These are phyloP conservation scores for Lanius collurio DNA, from an alignment of 2,113 vertebrate species.

Conservation along the genomic window DNA sequence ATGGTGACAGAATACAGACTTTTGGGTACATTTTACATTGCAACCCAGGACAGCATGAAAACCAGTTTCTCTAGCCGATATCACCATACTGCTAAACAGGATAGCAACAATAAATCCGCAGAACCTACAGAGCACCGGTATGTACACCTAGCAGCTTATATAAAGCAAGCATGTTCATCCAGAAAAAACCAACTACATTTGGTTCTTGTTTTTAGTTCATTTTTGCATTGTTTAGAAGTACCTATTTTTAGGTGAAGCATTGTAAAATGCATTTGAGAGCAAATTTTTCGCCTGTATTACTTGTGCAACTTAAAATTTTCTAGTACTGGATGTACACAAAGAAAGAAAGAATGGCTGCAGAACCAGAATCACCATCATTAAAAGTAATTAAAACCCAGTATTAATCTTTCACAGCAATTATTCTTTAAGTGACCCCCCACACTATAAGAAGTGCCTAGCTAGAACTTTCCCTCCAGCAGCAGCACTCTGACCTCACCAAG, in stretches of 20 bases:
- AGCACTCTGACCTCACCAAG: background rate
- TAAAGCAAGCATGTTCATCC: background rate
- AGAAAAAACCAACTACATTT: background rate
- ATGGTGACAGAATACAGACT: too few relatives aligned
- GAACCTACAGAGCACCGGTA: background rate
- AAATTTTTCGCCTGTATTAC: background rate
- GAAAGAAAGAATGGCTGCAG: background rate
- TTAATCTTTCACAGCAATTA: background rate
- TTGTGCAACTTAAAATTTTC: background rate
- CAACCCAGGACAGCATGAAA: too few relatives aligned
- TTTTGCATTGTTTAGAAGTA: background rate
- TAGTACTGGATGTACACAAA: background rate
- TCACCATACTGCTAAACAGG: background rate
- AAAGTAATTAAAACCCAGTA: background rate
- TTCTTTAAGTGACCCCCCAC: background rate
- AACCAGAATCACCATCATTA: background rate
- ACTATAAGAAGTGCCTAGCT: background rate
- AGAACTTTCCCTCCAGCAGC: background rate
- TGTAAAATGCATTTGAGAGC: background rate
- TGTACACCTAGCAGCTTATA: background rate
- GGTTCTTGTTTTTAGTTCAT: background rate
- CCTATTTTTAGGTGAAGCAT: background rate
- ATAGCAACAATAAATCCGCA: background rate
- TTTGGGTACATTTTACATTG: too few relatives aligned
- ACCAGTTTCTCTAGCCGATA: background rate